Conservation (phyloP, 2,888 invertebrate genomes). For the Thysanoteuthis rhombus region DNA sequence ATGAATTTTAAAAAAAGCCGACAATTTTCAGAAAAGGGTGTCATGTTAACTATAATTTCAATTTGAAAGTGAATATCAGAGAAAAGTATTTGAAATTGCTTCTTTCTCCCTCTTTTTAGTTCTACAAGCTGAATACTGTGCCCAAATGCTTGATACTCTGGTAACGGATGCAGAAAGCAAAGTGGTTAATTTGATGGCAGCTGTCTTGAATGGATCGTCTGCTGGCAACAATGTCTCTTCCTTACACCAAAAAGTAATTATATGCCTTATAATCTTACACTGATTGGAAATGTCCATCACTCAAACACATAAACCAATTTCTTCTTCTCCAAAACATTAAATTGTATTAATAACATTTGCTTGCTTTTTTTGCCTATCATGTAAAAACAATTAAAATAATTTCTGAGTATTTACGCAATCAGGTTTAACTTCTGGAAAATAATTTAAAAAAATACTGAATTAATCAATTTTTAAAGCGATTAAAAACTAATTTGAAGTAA, state of each 20-base stretch:
- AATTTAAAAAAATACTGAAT: not conserved
- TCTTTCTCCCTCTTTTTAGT: conserved; percentile 41
- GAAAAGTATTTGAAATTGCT: not conserved
- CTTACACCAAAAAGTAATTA: conserved; percentile 54
- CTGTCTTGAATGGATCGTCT: conserved; percentile 53
- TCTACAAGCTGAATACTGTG: conserved; percentile 54
- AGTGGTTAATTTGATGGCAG: conserved; percentile 80
- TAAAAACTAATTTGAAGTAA: not conserved
- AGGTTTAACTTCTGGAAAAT: not conserved
- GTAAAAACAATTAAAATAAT: too few relatives aligned
- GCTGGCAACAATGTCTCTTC: conserved; percentile 53
- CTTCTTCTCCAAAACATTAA: too few relatives aligned
- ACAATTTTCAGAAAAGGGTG: too few relatives aligned
- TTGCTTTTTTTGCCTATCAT: too few relatives aligned
- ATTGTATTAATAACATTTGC: too few relatives aligned
- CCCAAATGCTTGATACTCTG: conserved; percentile 59
- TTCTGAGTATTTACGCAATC: too few relatives aligned
- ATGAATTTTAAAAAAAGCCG: too few relatives aligned
- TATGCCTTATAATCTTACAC: not conserved
- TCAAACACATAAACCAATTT: not conserved
- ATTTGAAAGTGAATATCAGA: not conserved
- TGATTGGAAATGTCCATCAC: not conserved
- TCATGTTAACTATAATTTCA: too few relatives aligned
- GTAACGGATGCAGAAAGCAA: conserved; percentile 81
- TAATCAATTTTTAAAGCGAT: not conserved